Conservation (phyloP, 2,888 invertebrate genomes). For the Coenonympha arcania region DNA sequence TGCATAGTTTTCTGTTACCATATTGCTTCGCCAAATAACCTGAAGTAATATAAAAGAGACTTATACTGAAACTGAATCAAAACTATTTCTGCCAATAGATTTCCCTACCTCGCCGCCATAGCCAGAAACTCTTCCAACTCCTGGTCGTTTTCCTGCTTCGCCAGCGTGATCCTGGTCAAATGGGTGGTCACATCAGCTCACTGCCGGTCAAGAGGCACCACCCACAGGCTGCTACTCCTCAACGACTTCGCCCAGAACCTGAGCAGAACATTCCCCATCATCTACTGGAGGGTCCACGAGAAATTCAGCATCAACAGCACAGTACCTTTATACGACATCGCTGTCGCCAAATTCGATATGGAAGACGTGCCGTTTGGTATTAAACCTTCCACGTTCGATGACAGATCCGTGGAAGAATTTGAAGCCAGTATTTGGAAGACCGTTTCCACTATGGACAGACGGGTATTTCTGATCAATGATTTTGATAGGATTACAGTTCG, state of each 20-base stretch:
- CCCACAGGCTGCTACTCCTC: conserved; percentile 49
- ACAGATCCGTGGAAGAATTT: conserved; percentile 17
- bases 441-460: conserved; percentile 52
- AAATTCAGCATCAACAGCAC: conserved; percentile 41
- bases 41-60: too few relatives aligned
- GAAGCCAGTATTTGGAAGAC: conserved; percentile 61
- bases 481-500: conserved; percentile 40
- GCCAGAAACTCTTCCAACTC: conserved; percentile 41
- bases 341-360: conserved; percentile 51
- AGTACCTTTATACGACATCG: conserved; percentile 46
- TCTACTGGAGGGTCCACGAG: conserved; percentile 57
- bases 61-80: not conserved
- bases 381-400: conserved; percentile 45
- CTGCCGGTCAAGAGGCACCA: conserved; percentile 43
- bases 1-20: too few relatives aligned
- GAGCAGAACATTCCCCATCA: conserved; percentile 47
- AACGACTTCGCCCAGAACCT: conserved; percentile 48
- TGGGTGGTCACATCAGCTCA: conserved; percentile 61
- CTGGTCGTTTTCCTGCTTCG: conserved; percentile 59
- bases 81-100: conserved; percentile 1
- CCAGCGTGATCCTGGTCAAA: conserved; percentile 48
- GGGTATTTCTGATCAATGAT: conserved; percentile 54
- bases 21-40: too few relatives aligned
- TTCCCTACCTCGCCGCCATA: conserved; percentile 55
- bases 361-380: conserved; percentile 36